Evolutionary conservation across 2,888 invertebrate genomes (phyloP), one percentile per base, ranked within the genome.

Genomic region (Germaria angustata): DNA sequence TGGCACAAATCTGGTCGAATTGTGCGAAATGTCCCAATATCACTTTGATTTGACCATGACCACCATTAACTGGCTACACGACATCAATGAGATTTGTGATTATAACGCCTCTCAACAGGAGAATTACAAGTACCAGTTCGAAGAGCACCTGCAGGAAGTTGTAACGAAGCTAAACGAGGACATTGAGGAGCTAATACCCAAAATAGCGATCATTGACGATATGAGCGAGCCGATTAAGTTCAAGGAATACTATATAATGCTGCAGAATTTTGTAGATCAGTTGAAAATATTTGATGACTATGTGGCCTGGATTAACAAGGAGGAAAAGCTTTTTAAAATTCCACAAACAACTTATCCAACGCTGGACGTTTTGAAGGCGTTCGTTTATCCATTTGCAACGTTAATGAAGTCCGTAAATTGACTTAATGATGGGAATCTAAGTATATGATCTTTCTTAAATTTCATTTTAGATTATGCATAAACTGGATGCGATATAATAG

Each of bases 231-330:
- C 95, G 5, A 92, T 94, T 66, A 94, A 95, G 87, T 95, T 97
- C 84, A 92, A 93, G 13, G 95, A 96, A 87, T 98, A 98, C 89
- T 93, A 95, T 39, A 94, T 95, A 88, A 94, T 95, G 87, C 92
- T 97, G 85, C 93, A 95, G 71, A 94, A 94, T 85, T 94, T 97
- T 55, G 94, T 95, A 76, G 95, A 95, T 86, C 93, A 95, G 79
- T 92, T 98, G 59, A 93, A 94, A 79, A 94, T 94, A 20, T 95
- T 96, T 87, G 95, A 96, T 86, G 94, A 94, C 85, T 93, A 95
- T 85, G 95, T 96, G 17, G 90, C 92, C 5, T 97, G 97, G 97
- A 97, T 98, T 65, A 97, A 98, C 91, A 94, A 95, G 86, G 98
- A 98, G 92, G 98, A 98, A 92, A 91, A 92, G 4, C 93, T 91